Percentiles rank a stretch among this genome's conserved stretches.
phyloP scores from a whole-genome alignment of 2,888 invertebrate genomes.

The Machimus atricapillus region DNA sequence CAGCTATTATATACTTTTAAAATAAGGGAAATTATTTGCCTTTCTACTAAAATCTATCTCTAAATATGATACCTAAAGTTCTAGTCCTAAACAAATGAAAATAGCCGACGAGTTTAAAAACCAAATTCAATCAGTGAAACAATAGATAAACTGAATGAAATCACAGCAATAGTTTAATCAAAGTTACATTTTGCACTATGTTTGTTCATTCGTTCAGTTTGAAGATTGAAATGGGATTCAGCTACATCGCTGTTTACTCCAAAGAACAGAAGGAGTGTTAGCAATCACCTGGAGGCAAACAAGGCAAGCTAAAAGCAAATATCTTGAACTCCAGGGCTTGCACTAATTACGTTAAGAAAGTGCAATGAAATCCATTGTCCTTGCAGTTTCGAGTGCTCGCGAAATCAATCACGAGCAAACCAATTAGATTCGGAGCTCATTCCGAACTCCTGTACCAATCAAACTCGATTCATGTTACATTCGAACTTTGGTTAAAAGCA shows the following conservation, averaged over 20 bases:
- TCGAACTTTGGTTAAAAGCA: conserved; percentile 8
- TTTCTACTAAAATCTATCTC: too few species aligned
- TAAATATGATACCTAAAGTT: too few species aligned
- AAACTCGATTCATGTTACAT: conserved; percentile 18
- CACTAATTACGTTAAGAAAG: not conserved
- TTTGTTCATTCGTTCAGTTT: not conserved
- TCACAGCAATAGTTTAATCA: not conserved
- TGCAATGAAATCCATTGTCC: not conserved
- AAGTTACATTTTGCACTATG: not conserved
- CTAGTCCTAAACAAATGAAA: not conserved
- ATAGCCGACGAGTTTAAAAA: not conserved
- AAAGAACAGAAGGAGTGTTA: not conserved
- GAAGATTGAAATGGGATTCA: not conserved
- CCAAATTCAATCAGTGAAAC: not conserved
- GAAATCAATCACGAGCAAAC: not conserved
- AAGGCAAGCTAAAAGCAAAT: not conserved
- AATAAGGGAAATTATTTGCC: too few species aligned
- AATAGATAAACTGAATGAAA: not conserved
- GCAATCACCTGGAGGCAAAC: not conserved
- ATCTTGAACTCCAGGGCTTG: not conserved
- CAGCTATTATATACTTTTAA: too few species aligned
- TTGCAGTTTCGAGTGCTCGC: not conserved
- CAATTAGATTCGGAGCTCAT: conserved; percentile 2
- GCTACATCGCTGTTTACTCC: not conserved
- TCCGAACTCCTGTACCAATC: not conserved